Base-by-base conservation (phyloP, 2,797 vertebrate genomes). In the Sebastes itinus region DNA sequence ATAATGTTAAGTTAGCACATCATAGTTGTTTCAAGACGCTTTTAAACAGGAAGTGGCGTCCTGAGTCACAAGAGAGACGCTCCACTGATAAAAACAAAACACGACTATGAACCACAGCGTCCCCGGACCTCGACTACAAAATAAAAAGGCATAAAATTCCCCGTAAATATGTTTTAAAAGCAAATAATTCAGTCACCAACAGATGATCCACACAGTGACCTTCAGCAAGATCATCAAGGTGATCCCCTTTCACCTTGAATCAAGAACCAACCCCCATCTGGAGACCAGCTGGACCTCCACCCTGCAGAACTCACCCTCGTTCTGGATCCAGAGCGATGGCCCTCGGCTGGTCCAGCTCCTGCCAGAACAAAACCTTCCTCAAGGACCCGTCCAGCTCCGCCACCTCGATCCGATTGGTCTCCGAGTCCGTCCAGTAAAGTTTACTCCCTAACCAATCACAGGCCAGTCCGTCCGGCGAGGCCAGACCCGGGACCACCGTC, bases 361-460 rank as follows among this genome's bases (percentile, higher is more conserved):
- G 97, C 98, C 98, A 99, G 91, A 99, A 99, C 84, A 99, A 88
- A 80, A 99, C 98, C 84, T 99, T 99, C 82, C 98, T 96, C 88
- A 97, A 85, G 1, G 96, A 94, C 52, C 98, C 98, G 0, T 99
- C 97, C 75, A 99, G 96, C 92, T 99, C 97, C 0, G 98, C 95
- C 89, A 99, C 98, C 93, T 99, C 98, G 10, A 99, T 97, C 10
- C 98, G 95, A 81, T 99, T 99, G 60, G 97, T 99, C 85, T 99
- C 98, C 0, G 98, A 99, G 95, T 99, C 98, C 0, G 98, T 99
- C 98, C 98, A 99, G 91, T 99, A 99, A 2, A 99, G 92, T 89
- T 99, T 99, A 70, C 95, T 96, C 54, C 97, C 98, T 65, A 99
- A 88, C 98, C 98, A 99, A 92, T 99, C 98, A 23, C 98, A 99